phyloP scores from a whole-genome alignment of 2,797 vertebrate species.

The Acanthopagrus latus region DNA sequence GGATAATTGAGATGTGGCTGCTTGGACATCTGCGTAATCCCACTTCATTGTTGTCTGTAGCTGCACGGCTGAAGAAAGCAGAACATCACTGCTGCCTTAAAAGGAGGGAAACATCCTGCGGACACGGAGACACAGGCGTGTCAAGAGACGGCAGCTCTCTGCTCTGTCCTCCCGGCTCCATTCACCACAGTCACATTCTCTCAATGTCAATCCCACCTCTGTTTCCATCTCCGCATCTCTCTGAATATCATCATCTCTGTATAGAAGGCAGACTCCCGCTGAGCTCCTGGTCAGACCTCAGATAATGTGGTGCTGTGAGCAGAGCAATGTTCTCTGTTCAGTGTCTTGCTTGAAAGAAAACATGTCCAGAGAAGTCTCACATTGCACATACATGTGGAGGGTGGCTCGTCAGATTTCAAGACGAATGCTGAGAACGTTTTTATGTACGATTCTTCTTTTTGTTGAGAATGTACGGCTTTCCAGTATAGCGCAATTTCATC shows the following conservation, averaged over 20 bases:
- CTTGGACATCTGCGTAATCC: slow-evolving; percentile 43
- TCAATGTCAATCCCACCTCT: slow-evolving; percentile 27
- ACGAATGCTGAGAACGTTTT: no score
- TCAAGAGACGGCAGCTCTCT: slow-evolving; percentile 59
- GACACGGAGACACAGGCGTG: slow-evolving; percentile 60
- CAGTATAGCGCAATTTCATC: background rate
- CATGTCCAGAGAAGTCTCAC: background rate
- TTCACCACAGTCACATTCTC: slow-evolving; percentile 46
- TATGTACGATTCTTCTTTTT: background rate
- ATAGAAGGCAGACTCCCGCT: slow-evolving; percentile 41
- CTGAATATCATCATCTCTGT: slow-evolving; percentile 26
- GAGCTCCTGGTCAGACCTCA: slow-evolving; percentile 44
- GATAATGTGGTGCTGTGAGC: background rate
- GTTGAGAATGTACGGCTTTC: background rate
- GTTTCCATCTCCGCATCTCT: slow-evolving; percentile 29
- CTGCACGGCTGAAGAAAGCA: slow-evolving; percentile 62
- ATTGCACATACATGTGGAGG: background rate
- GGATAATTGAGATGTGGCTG: slow-evolving; percentile 12
- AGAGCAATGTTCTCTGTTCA: slow-evolving; percentile 3
- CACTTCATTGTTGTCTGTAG: slow-evolving; percentile 52
- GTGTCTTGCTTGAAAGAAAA: background rate
- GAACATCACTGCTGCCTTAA: slow-evolving; percentile 79
- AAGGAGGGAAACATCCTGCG: slow-evolving; percentile 77
- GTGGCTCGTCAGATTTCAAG: background rate
- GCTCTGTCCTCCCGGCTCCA: slow-evolving; percentile 38